These are phyloP conservation scores for Turritopsis rubra DNA, from an alignment of 30 jellyfish, hydroid and myxozoan genomes.

Conservation along the genomic window DNA sequence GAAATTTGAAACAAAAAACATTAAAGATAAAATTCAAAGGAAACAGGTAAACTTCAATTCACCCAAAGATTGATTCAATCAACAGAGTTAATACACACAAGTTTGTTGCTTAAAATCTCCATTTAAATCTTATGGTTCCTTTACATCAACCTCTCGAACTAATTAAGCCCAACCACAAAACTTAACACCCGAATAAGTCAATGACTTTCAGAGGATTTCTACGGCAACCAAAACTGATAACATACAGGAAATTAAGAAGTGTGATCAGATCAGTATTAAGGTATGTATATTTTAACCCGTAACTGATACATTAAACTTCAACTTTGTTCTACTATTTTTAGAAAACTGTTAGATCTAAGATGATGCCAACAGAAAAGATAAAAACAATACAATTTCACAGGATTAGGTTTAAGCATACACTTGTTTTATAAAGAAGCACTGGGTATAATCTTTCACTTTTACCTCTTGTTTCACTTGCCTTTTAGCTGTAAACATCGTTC, in stretches of 20 bases:
- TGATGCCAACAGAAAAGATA: neutral
- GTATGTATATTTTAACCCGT: neutral
- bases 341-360: neutral
- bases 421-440: too few species aligned
- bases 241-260: neutral
- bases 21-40: neutral
- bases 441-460: neutral
- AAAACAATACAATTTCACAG: neutral
- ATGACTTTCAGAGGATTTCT: neutral
- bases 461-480: neutral
- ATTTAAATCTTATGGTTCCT: neutral
- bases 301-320: neutral
- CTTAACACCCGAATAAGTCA: neutral
- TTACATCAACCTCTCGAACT: neutral
- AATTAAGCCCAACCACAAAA: neutral
- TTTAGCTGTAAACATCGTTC: neutral
- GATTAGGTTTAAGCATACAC: neutral
- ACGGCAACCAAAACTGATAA: neutral
- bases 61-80: neutral
- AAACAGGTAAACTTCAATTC: neutral
- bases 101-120: neutral
- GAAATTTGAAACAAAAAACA: neutral
- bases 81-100: too few species aligned
- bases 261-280: neutral
- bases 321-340: too few species aligned